Evolutionary conservation across 1,140 invertebrate genomes (phyloP).

Genomic region (Tetramorium alpestre): DNA sequence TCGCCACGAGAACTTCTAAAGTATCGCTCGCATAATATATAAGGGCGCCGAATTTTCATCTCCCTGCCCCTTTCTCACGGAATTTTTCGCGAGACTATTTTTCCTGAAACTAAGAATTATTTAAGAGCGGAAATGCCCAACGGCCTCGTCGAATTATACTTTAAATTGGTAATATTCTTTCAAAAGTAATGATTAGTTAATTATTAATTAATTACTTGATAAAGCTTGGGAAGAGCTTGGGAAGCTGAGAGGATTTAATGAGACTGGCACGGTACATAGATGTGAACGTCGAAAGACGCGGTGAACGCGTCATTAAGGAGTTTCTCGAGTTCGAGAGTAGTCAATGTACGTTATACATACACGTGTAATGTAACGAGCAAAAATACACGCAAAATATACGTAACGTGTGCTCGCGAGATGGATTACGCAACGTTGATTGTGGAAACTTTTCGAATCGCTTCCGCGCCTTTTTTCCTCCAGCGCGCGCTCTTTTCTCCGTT

Average conservation of each 20-base stretch:
- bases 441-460: slow-evolving; percentile 15
- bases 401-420: background rate
- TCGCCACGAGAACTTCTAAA: slow-evolving; percentile 24
- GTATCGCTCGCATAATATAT: slow-evolving; percentile 47
- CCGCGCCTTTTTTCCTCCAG: background rate
- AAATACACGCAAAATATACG: background rate
- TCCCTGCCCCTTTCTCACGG: background rate
- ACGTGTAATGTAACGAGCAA: background rate
- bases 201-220: background rate
- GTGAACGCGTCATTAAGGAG: background rate
- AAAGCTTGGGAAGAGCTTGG: background rate
- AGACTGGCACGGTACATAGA: background rate
- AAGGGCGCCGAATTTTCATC: slow-evolving; percentile 16
- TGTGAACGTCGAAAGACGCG: background rate
- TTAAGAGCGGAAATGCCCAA: background rate
- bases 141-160: background rate
- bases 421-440: slow-evolving; percentile 42
- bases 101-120: background rate
- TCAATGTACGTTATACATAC: background rate
- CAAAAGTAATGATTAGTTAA: background rate
- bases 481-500: background rate
- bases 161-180: background rate
- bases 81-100: slow-evolving; percentile 11
- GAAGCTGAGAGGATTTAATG: background rate
- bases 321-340: background rate